Evolutionary conservation across 2,797 vertebrate genomes (phyloP), one percentile per base, ranked within the genome.

Genomic region (Megaceryle alcyon): DNA sequence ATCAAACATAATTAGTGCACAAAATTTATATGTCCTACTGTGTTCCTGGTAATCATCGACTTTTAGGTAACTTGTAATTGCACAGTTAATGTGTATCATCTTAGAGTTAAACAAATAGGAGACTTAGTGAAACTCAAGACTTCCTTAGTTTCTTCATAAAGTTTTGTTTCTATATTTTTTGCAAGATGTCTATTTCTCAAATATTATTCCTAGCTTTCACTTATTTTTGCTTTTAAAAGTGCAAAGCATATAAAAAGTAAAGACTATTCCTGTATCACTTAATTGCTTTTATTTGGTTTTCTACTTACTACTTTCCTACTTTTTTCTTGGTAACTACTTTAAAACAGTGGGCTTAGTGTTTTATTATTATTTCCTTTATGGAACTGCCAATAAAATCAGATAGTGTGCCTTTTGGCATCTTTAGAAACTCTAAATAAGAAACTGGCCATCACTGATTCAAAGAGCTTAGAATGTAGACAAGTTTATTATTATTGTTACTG

Each of bases 381-480:
- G 23, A 85, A 80, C 37, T 64, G 53, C 65, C 68, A 82, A 54
- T 60, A 82, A 91, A 89, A 60, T 80, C 19, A 78, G 20, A 49
- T 73, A 70, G 77, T 17, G 3, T 60, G 19, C 1, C 6, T 77
- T 81, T 83, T 39, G 29, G 56, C 4, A 23, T 15, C 92, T 92
- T 82, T 63, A 82, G 35, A 93, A 90, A 82, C 43, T 4, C 12
- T 90, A 83, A 84, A n/a, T 92, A 79, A 63, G 66, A 96, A 94
- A 89, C 12, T 84, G 18, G 33, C 56, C 44, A 64, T 7, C 9
- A 80, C 19, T 8, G 5, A 77, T 49, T 82, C 37, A 91, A 90
- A 86, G 53, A 49, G 4, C 21, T 73, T 56, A 82, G 48, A 90
- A 86, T 25, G 69, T 10, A 82, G 76, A 57, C 10, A 1, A 28